These are phyloP conservation scores for Cygnus olor DNA, from an alignment of 2,797 vertebrate species.

Conservation along the genomic window DNA sequence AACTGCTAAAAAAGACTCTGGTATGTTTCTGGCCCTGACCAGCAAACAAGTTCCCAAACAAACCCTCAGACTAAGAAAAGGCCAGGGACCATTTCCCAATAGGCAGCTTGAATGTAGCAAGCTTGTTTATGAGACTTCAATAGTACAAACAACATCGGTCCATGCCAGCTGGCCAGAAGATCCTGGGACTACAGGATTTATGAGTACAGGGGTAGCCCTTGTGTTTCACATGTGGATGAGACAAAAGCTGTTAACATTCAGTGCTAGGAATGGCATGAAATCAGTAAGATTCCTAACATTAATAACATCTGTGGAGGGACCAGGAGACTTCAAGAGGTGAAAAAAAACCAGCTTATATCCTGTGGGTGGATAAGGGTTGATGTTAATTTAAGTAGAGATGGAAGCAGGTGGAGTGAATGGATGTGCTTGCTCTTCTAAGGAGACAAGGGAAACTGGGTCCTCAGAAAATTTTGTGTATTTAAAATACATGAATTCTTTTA, in stretches of 20 bases:
- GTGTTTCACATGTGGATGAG: background rate
- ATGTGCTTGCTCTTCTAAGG: background rate
- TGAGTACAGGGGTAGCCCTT: background rate
- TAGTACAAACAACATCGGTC: background rate
- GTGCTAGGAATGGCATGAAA: background rate
- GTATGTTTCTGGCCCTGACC: background rate
- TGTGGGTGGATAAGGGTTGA: background rate
- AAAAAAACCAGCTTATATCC: background rate
- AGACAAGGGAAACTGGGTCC: background rate
- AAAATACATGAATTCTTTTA: background rate
- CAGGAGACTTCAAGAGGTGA: background rate
- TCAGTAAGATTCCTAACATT: background rate
- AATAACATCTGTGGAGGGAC: background rate
- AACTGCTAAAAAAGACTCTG: background rate
- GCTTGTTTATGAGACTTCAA: background rate
- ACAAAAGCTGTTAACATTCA: background rate
- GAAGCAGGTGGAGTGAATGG: background rate
- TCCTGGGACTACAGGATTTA: background rate
- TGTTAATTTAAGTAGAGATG: background rate
- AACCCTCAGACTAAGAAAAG: background rate
- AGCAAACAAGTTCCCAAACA: background rate
- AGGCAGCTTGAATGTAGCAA: background rate
- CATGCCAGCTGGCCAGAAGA: background rate
- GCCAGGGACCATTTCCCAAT: background rate
- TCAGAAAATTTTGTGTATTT: background rate